Conservation (phyloP, 1,140 invertebrate species). For the Heterodera carotae region DNA sequence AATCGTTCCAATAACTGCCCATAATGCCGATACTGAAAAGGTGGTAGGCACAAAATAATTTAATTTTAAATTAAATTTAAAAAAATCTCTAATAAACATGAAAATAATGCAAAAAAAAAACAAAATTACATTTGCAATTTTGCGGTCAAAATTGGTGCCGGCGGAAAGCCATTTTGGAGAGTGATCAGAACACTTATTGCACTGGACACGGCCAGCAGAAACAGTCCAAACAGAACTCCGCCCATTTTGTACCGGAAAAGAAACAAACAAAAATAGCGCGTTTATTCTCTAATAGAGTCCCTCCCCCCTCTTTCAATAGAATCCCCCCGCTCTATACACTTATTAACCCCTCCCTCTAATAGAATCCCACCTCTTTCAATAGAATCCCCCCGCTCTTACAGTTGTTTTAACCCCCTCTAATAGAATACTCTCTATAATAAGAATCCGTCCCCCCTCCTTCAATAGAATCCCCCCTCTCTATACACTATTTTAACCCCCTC, state of each 20-base stretch:
- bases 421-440: too few species aligned
- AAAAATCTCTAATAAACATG: constrained; percentile 9
- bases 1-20: constrained; percentile 78
- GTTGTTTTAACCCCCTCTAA: too few species aligned
- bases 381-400: too few species aligned
- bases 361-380: too few species aligned
- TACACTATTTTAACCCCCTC: too few species aligned
- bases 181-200: constrained; percentile 51
- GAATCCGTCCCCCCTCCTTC: too few species aligned
- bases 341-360: too few species aligned
- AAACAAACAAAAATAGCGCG: neutral
- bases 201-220: constrained; percentile 47
- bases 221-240: constrained; percentile 49
- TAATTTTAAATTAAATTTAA: neutral
- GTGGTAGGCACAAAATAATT: constrained; percentile 16
- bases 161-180: constrained; percentile 57
- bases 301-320: too few species aligned
- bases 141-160: constrained; percentile 61
- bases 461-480: too few species aligned
- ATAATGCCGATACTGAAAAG: constrained; percentile 55
- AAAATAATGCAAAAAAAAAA: too few species aligned
- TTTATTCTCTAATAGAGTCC: too few species aligned
- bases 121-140: constrained; percentile 61
- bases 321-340: too few species aligned
- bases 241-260: constrained; percentile 41